phyloP scores from a whole-genome alignment of 1,140 invertebrate genomes.

The Micrasema minimum region DNA sequence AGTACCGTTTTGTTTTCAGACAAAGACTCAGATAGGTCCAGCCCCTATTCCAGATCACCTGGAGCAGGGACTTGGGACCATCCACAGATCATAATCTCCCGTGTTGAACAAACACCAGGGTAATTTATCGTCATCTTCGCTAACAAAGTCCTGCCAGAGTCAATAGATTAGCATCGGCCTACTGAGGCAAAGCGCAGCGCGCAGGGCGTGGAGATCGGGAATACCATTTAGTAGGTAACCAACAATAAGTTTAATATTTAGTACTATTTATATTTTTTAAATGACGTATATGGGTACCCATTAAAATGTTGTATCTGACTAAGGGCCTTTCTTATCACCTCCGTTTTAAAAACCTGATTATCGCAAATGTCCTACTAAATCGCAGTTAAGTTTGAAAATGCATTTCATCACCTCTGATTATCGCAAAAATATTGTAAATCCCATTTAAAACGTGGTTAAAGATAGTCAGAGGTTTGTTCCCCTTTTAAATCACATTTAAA shows the following conservation, averaged over 20 bases:
- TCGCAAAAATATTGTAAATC: too few relatives aligned
- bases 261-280: neutral
- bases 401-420: too few relatives aligned
- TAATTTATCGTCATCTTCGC: conserved; percentile 50
- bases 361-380: too few relatives aligned
- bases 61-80: conserved; percentile 7
- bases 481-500: too few relatives aligned
- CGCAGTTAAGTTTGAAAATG: too few relatives aligned
- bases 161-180: conserved; percentile 43
- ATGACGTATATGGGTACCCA: neutral
- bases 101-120: conserved; percentile 51
- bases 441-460: too few relatives aligned
- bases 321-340: too few relatives aligned
- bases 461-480: too few relatives aligned
- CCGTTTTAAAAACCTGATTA: too few relatives aligned
- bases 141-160: conserved; percentile 30
- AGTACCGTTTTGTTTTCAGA: too few relatives aligned
- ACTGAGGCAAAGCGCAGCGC: neutral
- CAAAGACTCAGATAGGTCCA: conserved; percentile 16
- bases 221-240: neutral
- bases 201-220: neutral
- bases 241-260: neutral
- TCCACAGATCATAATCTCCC: conserved; percentile 50
- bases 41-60: neutral
- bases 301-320: too few relatives aligned